Evolutionary conservation across 1,140 invertebrate species (phyloP), one percentile per base, ranked within the genome.

Genomic region (Papilio dardanus): DNA sequence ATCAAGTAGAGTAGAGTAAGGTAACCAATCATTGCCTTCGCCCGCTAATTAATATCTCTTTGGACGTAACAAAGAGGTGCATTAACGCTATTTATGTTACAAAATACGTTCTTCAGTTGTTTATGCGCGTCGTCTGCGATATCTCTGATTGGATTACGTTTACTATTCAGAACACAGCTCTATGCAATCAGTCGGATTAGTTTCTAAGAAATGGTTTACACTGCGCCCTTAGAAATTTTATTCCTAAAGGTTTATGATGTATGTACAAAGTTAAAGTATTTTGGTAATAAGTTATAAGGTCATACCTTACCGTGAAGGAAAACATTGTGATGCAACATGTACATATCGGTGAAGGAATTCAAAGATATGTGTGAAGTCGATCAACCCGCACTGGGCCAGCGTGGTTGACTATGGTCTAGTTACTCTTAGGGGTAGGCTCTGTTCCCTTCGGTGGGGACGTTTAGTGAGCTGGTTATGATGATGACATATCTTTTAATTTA

Each of bases 21-120:
- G 19, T 35, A 35, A 40, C 67, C 7, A 42, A 24, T 40, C 33
- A 69, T 24, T 37, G 67, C 67, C 35, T 28, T 14, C 67, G 19
- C 16, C 6, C 12, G 33, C 21, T 69, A 69, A 69, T 69, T 69
- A 69, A 69, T 69, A 37, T 69, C 67, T 37, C 35, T 69, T 69
- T 35, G 67, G 67, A 69, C 67, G 31, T 40, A 69, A 69, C 67
- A 69, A 69, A 69, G 67, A 69, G 35, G 35, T 69, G 33, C 67
- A 40, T 69, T 69, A 69, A 69, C 35, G 19, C 67, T 37, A 69
- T 69, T 69, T 19, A 69, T 69, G 67, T 35, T 28, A 69, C 14
- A 33, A 14, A 12, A 35, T 67, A 69, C 67, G 33, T 42, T 40
- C 35, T 24, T 69, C 3, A 69, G 67, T 40, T 69, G 67, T 69